A percentile compares a stretch with the other conserved stretches of the same genome.
These are phyloP conservation scores for Drosophila subobscura DNA, from an alignment of 1,140 invertebrate species.

Conservation along the genomic window DNA sequence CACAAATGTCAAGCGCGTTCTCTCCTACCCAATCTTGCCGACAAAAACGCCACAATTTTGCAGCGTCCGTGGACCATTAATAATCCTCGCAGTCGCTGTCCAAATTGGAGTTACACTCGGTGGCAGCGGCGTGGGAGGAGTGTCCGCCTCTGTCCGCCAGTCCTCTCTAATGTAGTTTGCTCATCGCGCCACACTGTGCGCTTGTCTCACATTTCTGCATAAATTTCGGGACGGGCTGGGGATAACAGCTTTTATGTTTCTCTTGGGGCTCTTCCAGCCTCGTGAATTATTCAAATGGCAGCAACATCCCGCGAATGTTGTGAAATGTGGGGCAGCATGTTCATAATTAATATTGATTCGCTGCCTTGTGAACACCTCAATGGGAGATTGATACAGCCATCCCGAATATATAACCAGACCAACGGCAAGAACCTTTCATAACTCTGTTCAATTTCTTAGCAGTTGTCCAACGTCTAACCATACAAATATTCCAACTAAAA, in stretches of 20 bases:
- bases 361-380: too few relatives aligned
- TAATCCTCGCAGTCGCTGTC: constrained; percentile 45
- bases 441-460: too few relatives aligned
- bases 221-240: constrained; percentile 31
- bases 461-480: too few relatives aligned
- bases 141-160: constrained; percentile 45
- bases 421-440: too few relatives aligned
- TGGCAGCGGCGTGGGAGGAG: constrained; percentile 45
- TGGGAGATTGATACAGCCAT: too few relatives aligned
- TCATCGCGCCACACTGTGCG: constrained; percentile 40
- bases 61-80: constrained; percentile 54
- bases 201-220: constrained; percentile 62
- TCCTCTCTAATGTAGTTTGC: constrained; percentile 56
- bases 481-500: too few relatives aligned
- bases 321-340: constrained; percentile 26
- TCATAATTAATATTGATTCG: constrained; percentile 29
- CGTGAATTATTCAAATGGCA: constrained; percentile 42
- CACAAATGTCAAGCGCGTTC: constrained; percentile 59
- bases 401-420: too few relatives aligned
- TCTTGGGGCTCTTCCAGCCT: constrained; percentile 26
- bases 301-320: constrained; percentile 25
- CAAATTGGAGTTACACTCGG: constrained; percentile 18
- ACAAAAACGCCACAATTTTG: constrained; percentile 13
- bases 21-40: constrained; percentile 1
- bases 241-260: constrained; percentile 30